Evolutionary conservation across 1,140 invertebrate species (phyloP), one percentile per base, ranked within the genome.

Genomic region (Formica exsecta): DNA sequence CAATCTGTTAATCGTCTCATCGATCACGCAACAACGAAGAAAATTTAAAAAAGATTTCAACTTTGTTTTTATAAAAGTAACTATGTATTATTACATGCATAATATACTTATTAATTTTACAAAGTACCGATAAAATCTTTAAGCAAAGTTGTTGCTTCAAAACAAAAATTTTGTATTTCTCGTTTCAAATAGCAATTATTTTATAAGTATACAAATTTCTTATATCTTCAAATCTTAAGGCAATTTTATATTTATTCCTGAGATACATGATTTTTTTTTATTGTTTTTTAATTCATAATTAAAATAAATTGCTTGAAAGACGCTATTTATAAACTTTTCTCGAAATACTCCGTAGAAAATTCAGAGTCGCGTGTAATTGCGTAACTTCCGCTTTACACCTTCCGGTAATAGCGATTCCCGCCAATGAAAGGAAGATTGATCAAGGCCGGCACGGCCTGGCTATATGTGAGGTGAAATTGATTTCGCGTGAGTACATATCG

Each of bases 401-500:
- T 25, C 68, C 36, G 36, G 54, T 62, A 70, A 70, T 70, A 70
- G 54, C 79, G 29, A 70, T 54, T 73, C 51, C 38, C 68, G 57
- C 25, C 79, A 61, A 74, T 32, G 38, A 38, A 44, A 74, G 79
- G 79, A 74, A 74, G 68, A 74, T 74, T 74, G 79, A 83, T 73
- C 79, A 73, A 83, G 68, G 38, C 41, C 68, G 54, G 54, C 38
- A 59, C 51, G 13, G 22, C n/a, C 19, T 54, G 38, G 79, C n/a
- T 74, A 74, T 73, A 62, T 48, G 79, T 74, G 73, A 48, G 73
- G 38, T 70, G 68, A 74, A 83, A 74, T 74, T 83, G 68, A 83
- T 83, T 83, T 83, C 68, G 68, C 79, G 68, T 25, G 68, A 61
- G 57, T 62, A 62, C 79, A 83, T 83, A 73, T 73, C 68, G 66